phyloP scores from a whole-genome alignment of 2,797 vertebrate species.

The Zalophus californianus region DNA sequence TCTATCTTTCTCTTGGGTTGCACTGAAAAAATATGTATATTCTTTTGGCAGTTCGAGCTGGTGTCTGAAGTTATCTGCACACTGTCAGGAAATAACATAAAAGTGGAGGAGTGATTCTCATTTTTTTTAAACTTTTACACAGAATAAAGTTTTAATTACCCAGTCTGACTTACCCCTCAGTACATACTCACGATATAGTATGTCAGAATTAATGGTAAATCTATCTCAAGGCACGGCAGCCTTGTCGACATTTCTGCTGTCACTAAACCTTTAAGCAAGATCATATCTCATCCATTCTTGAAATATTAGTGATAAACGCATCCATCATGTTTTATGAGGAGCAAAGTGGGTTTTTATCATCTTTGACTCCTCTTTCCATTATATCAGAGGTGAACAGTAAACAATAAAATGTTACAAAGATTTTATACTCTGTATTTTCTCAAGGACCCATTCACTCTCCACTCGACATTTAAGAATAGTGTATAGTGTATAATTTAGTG shows the following conservation, averaged over 20 bases:
- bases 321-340: conserved; percentile 51
- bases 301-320: conserved; percentile 73
- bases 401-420: conserved; percentile 25
- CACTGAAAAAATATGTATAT: conserved; percentile 82
- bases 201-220: conserved; percentile 69
- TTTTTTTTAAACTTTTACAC: conserved; percentile 76
- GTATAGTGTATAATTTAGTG: neutral
- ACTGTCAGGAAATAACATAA: conserved; percentile 84
- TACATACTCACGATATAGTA: conserved; percentile 40
- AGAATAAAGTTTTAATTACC: conserved; percentile 85
- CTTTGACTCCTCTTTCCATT: conserved; percentile 47
- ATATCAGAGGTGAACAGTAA: conserved; percentile 30
- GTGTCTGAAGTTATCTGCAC: conserved; percentile 82
- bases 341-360: conserved; percentile 67
- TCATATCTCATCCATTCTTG: neutral
- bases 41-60: conserved; percentile 85
- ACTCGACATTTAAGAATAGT: neutral
- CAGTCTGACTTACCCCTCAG: neutral
- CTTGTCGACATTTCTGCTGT: conserved; percentile 61
- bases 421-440: conserved; percentile 40
- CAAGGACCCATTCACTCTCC: neutral
- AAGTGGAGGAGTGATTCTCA: conserved; percentile 78
- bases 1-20: conserved; percentile 84
- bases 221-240: neutral
- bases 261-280: conserved; percentile 55